These are phyloP conservation scores for Empis livida DNA, from an alignment of 2,888 invertebrate genomes.

Conservation along the genomic window DNA sequence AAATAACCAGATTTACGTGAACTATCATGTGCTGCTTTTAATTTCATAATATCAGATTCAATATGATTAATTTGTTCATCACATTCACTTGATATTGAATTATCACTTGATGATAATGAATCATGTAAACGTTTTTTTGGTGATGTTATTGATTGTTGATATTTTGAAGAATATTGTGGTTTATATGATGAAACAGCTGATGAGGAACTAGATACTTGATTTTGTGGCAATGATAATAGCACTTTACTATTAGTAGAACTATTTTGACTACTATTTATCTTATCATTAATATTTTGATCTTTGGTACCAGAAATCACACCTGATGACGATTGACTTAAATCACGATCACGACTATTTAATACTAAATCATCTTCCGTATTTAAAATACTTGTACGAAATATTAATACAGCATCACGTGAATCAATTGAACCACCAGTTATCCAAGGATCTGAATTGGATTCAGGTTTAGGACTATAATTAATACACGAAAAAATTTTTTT, in stretches of 20 bases:
- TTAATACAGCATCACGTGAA: conserved; percentile 48
- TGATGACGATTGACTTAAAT: too few relatives aligned
- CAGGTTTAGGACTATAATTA: conserved; percentile 12
- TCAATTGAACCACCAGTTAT: conserved; percentile 47
- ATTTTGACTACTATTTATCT: conserved; percentile 1
- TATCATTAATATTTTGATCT: too few relatives aligned
- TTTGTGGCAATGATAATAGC: conserved; percentile 16
- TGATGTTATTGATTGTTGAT: conserved; percentile 2
- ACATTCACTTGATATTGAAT: conserved; percentile 30
- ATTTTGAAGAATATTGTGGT: neutral
- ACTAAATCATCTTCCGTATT: conserved; percentile 23
- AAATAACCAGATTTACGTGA: neutral
- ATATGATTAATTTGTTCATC: conserved; percentile 38
- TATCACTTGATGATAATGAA: conserved; percentile 28
- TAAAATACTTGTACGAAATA: conserved; percentile 49
- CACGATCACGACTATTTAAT: neutral
- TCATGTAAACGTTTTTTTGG: conserved; percentile 18
- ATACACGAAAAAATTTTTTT: neutral
- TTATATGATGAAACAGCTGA: neutral
- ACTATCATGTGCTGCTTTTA: conserved; percentile 1
- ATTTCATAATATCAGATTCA: neutral
- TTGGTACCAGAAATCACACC: too few relatives aligned
- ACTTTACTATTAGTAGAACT: conserved; percentile 14
- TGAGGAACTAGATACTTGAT: conserved; percentile 4
- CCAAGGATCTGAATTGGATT: conserved; percentile 32